Percentiles rank a stretch among this genome's conserved stretches.
These are phyloP conservation scores for Hyphantria cunea DNA, from an alignment of 1,140 invertebrate genomes.

Conservation along the genomic window DNA sequence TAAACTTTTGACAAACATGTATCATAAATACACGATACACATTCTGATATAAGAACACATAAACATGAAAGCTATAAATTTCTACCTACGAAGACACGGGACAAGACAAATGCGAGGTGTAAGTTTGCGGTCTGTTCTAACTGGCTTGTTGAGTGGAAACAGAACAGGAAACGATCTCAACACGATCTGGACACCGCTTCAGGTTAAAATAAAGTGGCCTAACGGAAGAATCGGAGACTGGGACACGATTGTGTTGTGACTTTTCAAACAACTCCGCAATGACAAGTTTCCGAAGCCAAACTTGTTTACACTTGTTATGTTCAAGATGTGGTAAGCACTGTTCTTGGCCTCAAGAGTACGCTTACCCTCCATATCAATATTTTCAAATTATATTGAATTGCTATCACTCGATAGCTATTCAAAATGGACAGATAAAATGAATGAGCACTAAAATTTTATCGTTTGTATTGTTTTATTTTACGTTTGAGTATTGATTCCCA, in stretches of 20 bases:
- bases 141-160: slow-evolving; percentile 35
- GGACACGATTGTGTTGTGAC: slow-evolving; percentile 18
- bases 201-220: slow-evolving; percentile 26
- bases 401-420: neutral
- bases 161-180: slow-evolving; percentile 32
- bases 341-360: no score
- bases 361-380: neutral
- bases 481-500: slow-evolving; percentile 9
- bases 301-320: slow-evolving; percentile 8
- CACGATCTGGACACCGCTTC: slow-evolving; percentile 21
- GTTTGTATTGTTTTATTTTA: slow-evolving; percentile 5
- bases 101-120: slow-evolving; percentile 55
- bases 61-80: slow-evolving; percentile 50
- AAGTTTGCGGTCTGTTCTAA: slow-evolving; percentile 29
- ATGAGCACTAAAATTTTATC: neutral
- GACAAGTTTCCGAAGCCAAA: slow-evolving; percentile 18
- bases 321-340: slow-evolving; percentile 5
- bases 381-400: neutral
- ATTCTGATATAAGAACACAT: slow-evolving; percentile 43
- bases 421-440: neutral
- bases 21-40: no score
- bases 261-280: slow-evolving; percentile 18
- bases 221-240: slow-evolving; percentile 20
- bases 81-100: slow-evolving; percentile 42
- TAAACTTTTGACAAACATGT: slow-evolving; percentile 49